Percentiles rank a stretch among this genome's conserved stretches.
Conservation (phyloP, 2,797 vertebrate genomes). For the Anolis apletophallus region DNA sequence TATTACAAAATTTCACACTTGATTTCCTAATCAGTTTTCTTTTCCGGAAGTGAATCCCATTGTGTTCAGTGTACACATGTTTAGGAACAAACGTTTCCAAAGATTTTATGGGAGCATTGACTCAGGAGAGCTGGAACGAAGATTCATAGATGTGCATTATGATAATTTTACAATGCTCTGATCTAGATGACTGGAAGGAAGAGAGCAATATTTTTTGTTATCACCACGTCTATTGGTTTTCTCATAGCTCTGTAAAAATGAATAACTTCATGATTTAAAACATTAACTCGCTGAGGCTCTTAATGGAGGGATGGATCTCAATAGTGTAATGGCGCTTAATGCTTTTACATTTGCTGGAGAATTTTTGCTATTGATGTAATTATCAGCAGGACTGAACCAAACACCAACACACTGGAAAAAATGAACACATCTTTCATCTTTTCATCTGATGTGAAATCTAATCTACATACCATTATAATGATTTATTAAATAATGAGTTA, state of each 20-base stretch:
- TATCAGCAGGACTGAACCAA: conserved; percentile 3
- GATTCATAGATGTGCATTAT: not conserved
- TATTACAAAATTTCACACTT: not conserved
- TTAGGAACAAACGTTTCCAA: conserved; percentile 12
- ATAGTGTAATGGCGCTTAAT: conserved; percentile 10
- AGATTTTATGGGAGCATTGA: conserved; percentile 1
- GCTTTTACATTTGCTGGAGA: conserved; percentile 2
- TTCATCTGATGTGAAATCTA: conserved; percentile 2
- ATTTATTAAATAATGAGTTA: conserved; percentile 13
- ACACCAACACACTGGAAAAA: not conserved
- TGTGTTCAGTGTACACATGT: not conserved
- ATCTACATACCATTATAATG: not conserved
- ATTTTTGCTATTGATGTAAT: conserved; percentile 33
- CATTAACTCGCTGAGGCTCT: conserved; percentile 33
- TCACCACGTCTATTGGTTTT: conserved; percentile 16
- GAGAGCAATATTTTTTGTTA: not conserved
- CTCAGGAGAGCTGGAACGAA: conserved; percentile 6
- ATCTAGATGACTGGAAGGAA: conserved; percentile 6
- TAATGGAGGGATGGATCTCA: conserved; percentile 27
- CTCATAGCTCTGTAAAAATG: not conserved
- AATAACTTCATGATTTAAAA: conserved; percentile 9
- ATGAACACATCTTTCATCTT: conserved; percentile 5
- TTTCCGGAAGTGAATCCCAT: no score
- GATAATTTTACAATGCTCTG: not conserved
- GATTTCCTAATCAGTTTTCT: not conserved